Conservation (phyloP, 2,113 vertebrate genomes). For the Thymallus thymallus region DNA sequence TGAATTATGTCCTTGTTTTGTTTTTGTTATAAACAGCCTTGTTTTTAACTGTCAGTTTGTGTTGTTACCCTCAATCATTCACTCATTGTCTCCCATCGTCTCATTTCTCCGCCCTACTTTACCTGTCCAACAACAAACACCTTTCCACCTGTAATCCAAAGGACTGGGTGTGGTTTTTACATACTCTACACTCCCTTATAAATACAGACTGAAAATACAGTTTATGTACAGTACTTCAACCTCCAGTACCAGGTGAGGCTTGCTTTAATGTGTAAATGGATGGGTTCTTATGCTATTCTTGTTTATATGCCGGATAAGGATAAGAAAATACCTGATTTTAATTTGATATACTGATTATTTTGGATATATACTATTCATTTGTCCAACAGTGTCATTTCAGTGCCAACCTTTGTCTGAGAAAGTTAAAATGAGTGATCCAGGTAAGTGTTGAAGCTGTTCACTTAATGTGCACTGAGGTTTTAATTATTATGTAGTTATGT, state of each 20-base stretch:
- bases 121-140: not conserved
- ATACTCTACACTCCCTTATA: slow-evolving; percentile 26
- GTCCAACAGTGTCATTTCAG: not conserved
- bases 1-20: too few species aligned
- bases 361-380: not conserved
- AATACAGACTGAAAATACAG: slow-evolving; percentile 17
- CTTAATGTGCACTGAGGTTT: not conserved
- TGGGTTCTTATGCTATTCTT: not conserved
- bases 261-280: not conserved
- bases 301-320: not conserved
- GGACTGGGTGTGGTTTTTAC: not conserved
- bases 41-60: not conserved
- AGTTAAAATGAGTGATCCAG: slow-evolving; percentile 33
- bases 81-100: not conserved
- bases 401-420: not conserved
- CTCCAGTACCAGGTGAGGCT: slow-evolving; percentile 26
- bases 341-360: too few species aligned
- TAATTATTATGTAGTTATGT: too few species aligned
- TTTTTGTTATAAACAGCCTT: too few species aligned
- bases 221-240: not conserved
- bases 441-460: slow-evolving; percentile 33
- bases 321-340: too few species aligned
- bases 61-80: not conserved
- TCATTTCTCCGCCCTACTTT: too few species aligned
- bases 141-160: not conserved